Evolutionary conservation across 2,888 invertebrate species (phyloP), one percentile per base, ranked within the genome.

Genomic region (Melipona bicolor): DNA sequence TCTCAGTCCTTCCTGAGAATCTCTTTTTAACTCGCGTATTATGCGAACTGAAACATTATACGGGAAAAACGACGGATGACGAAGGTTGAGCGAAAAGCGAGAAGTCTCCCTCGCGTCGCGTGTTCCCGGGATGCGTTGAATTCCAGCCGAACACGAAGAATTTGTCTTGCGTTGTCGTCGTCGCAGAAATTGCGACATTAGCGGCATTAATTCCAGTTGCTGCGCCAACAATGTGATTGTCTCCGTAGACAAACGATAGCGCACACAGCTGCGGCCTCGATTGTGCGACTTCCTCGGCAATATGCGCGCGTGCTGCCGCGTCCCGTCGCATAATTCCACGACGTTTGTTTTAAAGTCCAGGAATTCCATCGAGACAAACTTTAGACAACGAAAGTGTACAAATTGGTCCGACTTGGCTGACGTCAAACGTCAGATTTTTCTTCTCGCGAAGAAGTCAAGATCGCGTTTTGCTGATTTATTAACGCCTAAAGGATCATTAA

Each of bases 281-380:
- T 80, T 76, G 61, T 68, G 50, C 3, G 71, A 67, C 65, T 75
- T 83, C 36, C 74, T 27, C 32, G 70, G n/a, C 50, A 65, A 56
- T 74, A 65, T 75, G 74, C 59, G 61, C 65, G 56, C 61, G 67
- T 71, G 13, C 54, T 52, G 52, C 36, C 49, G 36, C 69, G 69
- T 19, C 62, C 43, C 19, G 61, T 76, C 56, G 69, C 72, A 77
- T 77, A 81, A 82, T 83, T 77, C n/a, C 77, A 50, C 73, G 72
- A 64, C 64, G 82, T 83, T 83, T 77, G 81, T 77, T 4, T 54
- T 59, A 32, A 52, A 73, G 59, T 69, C 68, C 19, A 54, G 62
- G 4, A 59, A 62, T 50, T 64, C 82, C 73, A 68, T 77, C n/a
- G 77, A 73, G 83, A 54, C 70, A 15, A 69, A 77, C 72, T 73